Evolutionary conservation across 2,113 vertebrate species (phyloP).

Genomic region (Agelaius tricolor): DNA sequence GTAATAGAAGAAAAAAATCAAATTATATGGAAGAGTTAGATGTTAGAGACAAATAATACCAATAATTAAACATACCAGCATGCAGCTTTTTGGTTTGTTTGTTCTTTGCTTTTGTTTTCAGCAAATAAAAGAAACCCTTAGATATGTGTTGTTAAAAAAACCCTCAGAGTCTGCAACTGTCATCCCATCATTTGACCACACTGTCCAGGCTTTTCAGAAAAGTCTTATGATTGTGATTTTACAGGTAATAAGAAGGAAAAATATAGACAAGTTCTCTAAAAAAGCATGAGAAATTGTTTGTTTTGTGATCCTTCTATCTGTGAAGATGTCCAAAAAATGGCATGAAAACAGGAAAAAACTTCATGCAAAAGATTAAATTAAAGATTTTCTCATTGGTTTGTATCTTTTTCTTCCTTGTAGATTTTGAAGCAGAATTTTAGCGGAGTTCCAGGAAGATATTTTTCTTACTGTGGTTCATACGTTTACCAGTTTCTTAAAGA

Average conservation of each 20-base stretch:
- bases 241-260: neutral
- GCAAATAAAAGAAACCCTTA: neutral
- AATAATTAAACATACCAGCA: neutral
- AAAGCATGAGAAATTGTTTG: neutral
- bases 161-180: neutral
- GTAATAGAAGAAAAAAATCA: neutral
- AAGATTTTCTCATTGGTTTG: neutral
- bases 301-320: neutral
- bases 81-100: neutral
- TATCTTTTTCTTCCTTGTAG: neutral
- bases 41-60: neutral
- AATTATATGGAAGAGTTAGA: neutral
- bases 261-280: neutral
- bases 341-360: neutral
- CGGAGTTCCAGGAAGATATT: neutral
- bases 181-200: rapidly evolving
- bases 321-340: neutral
- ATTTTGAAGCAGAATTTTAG: neutral
- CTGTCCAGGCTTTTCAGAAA: neutral
- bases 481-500: neutral
- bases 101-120: neutral
- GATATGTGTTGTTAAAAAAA: neutral
- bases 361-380: neutral
- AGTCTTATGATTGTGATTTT: neutral
- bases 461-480: neutral